phyloP scores from a whole-genome alignment of 2,797 vertebrate genomes.

The Picus viridis region DNA sequence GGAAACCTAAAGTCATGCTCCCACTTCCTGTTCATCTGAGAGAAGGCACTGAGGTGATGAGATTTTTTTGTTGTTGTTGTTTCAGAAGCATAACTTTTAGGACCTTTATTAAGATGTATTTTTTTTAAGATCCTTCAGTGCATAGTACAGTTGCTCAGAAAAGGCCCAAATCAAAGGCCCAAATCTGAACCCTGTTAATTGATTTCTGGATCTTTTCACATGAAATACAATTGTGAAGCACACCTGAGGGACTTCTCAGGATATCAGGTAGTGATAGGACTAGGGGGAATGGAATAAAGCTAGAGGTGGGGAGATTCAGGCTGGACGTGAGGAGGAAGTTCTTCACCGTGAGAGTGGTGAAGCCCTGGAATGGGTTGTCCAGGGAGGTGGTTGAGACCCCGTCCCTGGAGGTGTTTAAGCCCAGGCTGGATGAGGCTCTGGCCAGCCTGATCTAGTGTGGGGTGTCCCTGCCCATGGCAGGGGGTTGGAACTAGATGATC shows the following conservation, averaged over 20 bases:
- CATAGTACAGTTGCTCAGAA: not conserved
- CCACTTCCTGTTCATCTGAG: not conserved
- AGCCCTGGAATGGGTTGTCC: no score
- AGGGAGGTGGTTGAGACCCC: no score
- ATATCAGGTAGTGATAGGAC: no score
- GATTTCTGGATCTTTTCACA: not conserved
- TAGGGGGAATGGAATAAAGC: no score
- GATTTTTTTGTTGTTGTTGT: not conserved
- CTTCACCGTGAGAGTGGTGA: no score
- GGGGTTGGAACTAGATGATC: no score
- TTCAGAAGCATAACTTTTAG: not conserved
- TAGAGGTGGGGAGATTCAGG: no score
- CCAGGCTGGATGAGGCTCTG: no score
- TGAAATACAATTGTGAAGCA: not conserved
- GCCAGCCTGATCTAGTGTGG: no score
- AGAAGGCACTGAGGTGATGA: not conserved
- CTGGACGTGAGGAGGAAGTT: no score
- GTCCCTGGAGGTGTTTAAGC: no score
- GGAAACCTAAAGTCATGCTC: not conserved
- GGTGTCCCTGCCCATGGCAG: no score
- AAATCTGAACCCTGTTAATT: not conserved
- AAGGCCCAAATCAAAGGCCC: not conserved
- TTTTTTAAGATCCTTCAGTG: not conserved
- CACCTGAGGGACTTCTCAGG: not conserved
- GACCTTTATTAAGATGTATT: not conserved